phyloP scores from a whole-genome alignment of 2,888 invertebrate species.

The Drosophila bunnanda region DNA sequence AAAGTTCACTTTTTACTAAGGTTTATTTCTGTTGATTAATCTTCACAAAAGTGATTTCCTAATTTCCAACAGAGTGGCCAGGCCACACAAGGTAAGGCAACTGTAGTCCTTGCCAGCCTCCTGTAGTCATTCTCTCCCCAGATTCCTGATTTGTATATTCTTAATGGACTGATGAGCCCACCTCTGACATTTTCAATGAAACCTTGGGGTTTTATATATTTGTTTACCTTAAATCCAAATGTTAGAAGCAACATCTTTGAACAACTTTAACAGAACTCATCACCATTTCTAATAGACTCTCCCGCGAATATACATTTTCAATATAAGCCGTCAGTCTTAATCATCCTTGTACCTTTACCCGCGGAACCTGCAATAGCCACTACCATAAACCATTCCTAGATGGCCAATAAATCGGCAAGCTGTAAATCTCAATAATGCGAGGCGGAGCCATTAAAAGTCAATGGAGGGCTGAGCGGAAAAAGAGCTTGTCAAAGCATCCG shows the following conservation, averaged over 20 bases:
- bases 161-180: too few species aligned
- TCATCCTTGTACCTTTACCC: not conserved
- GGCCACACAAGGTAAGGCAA: not conserved
- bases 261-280: not conserved
- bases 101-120: not conserved
- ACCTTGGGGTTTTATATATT: too few species aligned
- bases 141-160: not conserved
- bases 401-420: slow-evolving; percentile 62
- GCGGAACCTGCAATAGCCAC: slow-evolving; percentile 9
- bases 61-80: not conserved
- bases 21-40: not conserved
- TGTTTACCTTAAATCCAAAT: too few species aligned
- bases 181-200: not conserved
- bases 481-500: slow-evolving; percentile 60
- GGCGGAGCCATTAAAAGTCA: slow-evolving; percentile 66
- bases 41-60: not conserved
- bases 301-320: not conserved
- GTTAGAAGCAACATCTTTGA: too few species aligned
- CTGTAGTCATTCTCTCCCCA: slow-evolving; percentile 5
- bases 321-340: slow-evolving; percentile 15
- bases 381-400: slow-evolving; percentile 51
- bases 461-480: slow-evolving; percentile 51
- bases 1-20: not conserved
- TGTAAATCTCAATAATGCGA: slow-evolving; percentile 57
- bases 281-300: not conserved